phyloP scores from a whole-genome alignment of 2,797 vertebrate genomes.

The Pseudocheirus occidentalis region DNA sequence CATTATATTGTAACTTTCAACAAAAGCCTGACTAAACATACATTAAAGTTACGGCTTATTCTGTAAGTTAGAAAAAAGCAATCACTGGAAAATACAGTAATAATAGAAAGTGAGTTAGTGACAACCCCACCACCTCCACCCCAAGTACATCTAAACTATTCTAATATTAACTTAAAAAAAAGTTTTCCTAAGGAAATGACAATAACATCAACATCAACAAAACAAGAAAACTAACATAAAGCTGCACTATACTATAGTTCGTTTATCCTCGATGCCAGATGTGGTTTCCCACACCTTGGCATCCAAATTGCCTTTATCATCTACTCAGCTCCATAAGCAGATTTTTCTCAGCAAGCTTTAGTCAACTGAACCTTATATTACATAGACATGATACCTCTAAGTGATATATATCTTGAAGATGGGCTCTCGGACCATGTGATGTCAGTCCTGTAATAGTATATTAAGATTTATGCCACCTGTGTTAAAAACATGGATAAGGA shows the following conservation, averaged over 20 bases:
- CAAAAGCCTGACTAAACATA: conserved; percentile 72
- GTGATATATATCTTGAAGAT: conserved; percentile 90
- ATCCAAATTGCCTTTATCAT: conserved; percentile 82
- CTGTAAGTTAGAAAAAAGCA: conserved; percentile 64
- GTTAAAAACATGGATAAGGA: conserved; percentile 91
- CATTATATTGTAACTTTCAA: conserved; percentile 69
- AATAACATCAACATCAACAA: neutral
- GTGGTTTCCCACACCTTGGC: conserved; percentile 72
- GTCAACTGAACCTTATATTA: conserved; percentile 86
- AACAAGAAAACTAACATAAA: conserved; percentile 82
- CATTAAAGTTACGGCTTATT: conserved; percentile 73
- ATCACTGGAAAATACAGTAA: conserved; percentile 74
- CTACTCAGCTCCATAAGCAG: conserved; percentile 80
- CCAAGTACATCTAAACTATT: conserved; percentile 77
- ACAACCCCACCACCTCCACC: conserved; percentile 70
- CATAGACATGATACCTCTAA: conserved; percentile 90
- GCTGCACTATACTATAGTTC: conserved; percentile 91
- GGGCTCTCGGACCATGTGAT: conserved; percentile 89
- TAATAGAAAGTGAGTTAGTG: conserved; percentile 75
- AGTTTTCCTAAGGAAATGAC: conserved; percentile 69
- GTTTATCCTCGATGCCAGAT: conserved; percentile 73
- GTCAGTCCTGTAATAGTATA: conserved; percentile 92
- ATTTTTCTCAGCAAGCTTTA: conserved; percentile 84
- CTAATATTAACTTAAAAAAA: conserved; percentile 71
- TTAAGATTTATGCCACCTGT: conserved; percentile 92